Percentiles rank a stretch among this genome's conserved stretches.
Evolutionary conservation across 2,888 invertebrate genomes (phyloP).

Genomic region (Cephus rjabovi): DNA sequence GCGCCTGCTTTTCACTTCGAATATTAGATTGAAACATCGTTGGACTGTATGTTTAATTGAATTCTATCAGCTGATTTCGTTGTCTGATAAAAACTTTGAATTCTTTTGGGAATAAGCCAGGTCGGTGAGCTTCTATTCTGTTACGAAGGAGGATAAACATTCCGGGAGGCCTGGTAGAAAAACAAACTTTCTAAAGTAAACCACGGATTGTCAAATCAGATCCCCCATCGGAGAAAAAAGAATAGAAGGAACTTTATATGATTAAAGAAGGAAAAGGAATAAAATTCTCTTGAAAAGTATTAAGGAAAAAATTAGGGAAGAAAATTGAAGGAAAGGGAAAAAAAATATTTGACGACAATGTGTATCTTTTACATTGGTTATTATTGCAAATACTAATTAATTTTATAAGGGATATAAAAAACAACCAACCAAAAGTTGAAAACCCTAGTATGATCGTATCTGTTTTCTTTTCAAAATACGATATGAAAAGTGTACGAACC

Average conservation of each 20-base stretch:
- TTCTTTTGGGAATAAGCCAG: background rate
- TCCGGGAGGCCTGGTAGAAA: background rate
- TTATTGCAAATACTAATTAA: background rate
- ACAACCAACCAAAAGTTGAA: background rate
- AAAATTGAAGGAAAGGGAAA: background rate
- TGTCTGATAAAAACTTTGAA: background rate
- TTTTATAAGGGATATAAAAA: background rate
- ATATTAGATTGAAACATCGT: background rate
- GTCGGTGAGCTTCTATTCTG: background rate
- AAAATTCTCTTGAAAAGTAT: background rate
- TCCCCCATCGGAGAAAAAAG: background rate
- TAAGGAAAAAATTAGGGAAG: background rate
- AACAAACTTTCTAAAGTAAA: background rate
- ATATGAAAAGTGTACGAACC: background rate
- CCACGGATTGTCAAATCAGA: background rate
- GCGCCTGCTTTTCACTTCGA: too few species aligned
- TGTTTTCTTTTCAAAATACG: background rate
- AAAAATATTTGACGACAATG: background rate
- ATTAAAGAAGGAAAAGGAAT: background rate
- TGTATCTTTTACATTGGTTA: background rate
- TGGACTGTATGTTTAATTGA: background rate
- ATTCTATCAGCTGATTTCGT: background rate
- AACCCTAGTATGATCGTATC: background rate
- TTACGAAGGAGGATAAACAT: background rate
- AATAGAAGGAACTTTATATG: background rate